Conservation (phyloP, 1,140 invertebrate species). For the Heliconius hermathena region DNA sequence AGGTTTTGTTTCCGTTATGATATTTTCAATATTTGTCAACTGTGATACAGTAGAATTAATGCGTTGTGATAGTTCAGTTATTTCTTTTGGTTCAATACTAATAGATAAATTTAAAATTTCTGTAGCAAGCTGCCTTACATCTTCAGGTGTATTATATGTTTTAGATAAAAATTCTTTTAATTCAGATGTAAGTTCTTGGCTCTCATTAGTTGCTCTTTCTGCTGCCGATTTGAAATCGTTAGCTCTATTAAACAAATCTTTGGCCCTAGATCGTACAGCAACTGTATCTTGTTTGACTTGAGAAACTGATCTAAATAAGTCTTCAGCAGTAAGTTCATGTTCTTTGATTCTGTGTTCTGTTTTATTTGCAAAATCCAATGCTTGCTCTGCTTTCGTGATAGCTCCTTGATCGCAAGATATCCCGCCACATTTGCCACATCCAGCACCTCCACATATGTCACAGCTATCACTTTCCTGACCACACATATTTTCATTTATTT, state of each 20-base stretch:
- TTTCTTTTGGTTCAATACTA: slow-evolving; percentile 90
- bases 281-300: slow-evolving; percentile 83
- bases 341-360: slow-evolving; percentile 90
- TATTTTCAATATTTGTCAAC: slow-evolving; percentile 94
- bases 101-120: slow-evolving; percentile 86
- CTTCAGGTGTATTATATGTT: slow-evolving; percentile 89
- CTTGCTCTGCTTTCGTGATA: slow-evolving; percentile 91
- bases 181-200: slow-evolving; percentile 83
- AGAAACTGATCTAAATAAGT: slow-evolving; percentile 81
- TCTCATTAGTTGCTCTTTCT: slow-evolving; percentile 80
- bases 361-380: slow-evolving; percentile 91
- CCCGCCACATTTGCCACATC: slow-evolving; percentile 95
- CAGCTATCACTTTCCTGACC: slow-evolving; percentile 93
- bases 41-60: slow-evolving; percentile 94
- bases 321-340: slow-evolving; percentile 90
- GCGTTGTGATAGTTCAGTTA: slow-evolving; percentile 89
- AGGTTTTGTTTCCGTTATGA: slow-evolving; percentile 91
- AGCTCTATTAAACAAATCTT: slow-evolving; percentile 78
- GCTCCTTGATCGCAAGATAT: slow-evolving; percentile 95
- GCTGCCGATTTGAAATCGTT: slow-evolving; percentile 78
- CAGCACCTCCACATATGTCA: slow-evolving; percentile 97
- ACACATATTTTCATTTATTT: slow-evolving; percentile 95
- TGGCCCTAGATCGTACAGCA: slow-evolving; percentile 78
- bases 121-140: slow-evolving; percentile 90
- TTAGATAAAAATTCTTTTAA: slow-evolving; percentile 90